Percentiles rank a stretch among this genome's conserved stretches.
These are phyloP conservation scores for Zophobas morio DNA, from an alignment of 1,140 invertebrate species.

Conservation along the genomic window DNA sequence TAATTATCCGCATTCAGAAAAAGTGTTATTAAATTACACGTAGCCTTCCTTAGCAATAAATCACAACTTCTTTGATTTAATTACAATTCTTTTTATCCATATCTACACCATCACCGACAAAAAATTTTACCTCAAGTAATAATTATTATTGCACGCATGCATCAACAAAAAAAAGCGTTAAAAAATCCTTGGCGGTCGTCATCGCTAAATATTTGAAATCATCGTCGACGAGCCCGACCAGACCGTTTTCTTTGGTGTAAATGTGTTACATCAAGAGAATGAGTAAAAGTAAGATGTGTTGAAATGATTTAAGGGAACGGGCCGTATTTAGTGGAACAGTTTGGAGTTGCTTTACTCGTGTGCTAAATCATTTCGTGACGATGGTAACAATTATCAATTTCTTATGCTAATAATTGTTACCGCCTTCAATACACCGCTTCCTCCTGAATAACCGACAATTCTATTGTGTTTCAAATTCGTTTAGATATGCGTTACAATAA, in stretches of 20 bases:
- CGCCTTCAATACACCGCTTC: constrained; percentile 23
- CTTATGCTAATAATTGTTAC: constrained; percentile 33
- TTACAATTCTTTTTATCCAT: constrained; percentile 24
- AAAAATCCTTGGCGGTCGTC: no score
- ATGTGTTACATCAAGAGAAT: constrained; percentile 14
- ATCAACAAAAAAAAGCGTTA: no score
- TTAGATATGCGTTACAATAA: constrained; percentile 17
- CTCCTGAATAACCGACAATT: constrained; percentile 26
- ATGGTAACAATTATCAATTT: constrained; percentile 38
- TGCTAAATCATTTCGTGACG: constrained; percentile 36
- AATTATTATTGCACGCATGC: not conserved
- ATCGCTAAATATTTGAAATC: not conserved
- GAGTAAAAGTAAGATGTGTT: constrained; percentile 37
- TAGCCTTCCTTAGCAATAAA: constrained; percentile 15
- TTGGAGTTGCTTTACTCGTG: constrained; percentile 8
- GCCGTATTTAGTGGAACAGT: constrained; percentile 24
- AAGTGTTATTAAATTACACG: constrained; percentile 15
- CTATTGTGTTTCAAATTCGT: constrained; percentile 29
- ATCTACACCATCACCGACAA: not conserved
- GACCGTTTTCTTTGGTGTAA: constrained; percentile 1
- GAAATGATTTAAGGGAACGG: constrained; percentile 42
- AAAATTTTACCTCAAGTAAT: constrained; percentile 4
- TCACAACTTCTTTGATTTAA: constrained; percentile 26
- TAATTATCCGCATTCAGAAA: constrained; percentile 1
- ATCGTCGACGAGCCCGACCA: constrained; percentile 25